Evolutionary conservation across 2,113 vertebrate genomes (phyloP).

Genomic region (Lota lota): DNA sequence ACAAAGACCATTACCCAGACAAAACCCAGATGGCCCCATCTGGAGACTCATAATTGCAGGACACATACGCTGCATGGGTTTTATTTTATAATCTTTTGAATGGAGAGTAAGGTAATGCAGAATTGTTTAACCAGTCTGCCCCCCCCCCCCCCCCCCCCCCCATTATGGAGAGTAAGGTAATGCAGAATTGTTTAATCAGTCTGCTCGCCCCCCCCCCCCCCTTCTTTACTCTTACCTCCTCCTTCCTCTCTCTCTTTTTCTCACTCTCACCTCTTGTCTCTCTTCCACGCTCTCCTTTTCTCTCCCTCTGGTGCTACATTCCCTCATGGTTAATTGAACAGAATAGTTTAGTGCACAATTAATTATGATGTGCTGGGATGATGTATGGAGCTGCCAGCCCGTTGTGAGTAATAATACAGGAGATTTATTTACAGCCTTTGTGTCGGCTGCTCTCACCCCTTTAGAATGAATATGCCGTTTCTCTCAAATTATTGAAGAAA

Average conservation of each 20-base stretch:
- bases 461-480: conserved; percentile 76
- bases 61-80: conserved; percentile 20
- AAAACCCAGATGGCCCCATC: background rate
- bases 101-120: conserved; percentile 13
- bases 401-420: conserved; percentile 75
- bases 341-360: conserved; percentile 77
- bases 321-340: conserved; percentile 74
- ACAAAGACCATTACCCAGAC: too few species aligned
- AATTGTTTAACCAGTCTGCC: conserved; percentile 6
- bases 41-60: conserved; percentile 21
- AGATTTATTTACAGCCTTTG: conserved; percentile 75
- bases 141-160: conserved; percentile 6
- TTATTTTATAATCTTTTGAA: too few species aligned
- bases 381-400: conserved; percentile 74
- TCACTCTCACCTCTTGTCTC: background rate
- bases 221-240: conserved; percentile 22
- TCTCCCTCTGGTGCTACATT: conserved; percentile 41
- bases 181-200: conserved; percentile 6
- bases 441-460: conserved; percentile 56
- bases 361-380: conserved; percentile 78
- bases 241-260: conserved; percentile 22
- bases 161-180: conserved; percentile 8
- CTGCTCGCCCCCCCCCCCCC: conserved; percentile 11
- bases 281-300: conserved; percentile 2
- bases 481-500: conserved; percentile 76